These are phyloP conservation scores for Nomada fucata DNA, from an alignment of 2,888 invertebrate species.

Conservation along the genomic window DNA sequence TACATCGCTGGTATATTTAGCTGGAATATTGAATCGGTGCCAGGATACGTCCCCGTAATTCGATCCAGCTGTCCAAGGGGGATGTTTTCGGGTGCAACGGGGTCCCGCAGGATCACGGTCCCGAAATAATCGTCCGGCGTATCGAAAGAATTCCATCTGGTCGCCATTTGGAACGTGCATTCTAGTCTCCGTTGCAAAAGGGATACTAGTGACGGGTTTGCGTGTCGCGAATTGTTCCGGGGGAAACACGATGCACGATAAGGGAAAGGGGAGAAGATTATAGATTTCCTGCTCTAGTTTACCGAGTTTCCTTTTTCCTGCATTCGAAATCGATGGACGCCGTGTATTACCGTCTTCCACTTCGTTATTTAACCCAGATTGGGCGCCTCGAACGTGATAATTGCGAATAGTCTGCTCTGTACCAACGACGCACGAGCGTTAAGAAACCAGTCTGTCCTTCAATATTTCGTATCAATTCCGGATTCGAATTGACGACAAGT, in stretches of 20 bases:
- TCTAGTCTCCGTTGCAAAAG: neutral
- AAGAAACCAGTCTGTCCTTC: too few species aligned
- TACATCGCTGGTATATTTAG: conserved; percentile 72
- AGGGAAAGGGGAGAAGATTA: conserved; percentile 46
- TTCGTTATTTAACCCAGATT: neutral
- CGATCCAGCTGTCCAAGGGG: conserved; percentile 66
- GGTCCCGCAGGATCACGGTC: conserved; percentile 53
- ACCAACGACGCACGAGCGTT: too few species aligned
- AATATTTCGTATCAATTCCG: too few species aligned
- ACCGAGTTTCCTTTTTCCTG: conserved; percentile 27
- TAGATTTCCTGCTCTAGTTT: conserved; percentile 53
- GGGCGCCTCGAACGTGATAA: too few species aligned
- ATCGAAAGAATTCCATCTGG: conserved; percentile 47
- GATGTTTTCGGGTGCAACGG: conserved; percentile 54
- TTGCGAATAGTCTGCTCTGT: too few species aligned
- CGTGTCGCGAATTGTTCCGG: conserved; percentile 50
- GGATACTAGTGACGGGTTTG: conserved; percentile 8
- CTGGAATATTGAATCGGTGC: conserved; percentile 71
- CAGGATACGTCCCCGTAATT: conserved; percentile 76
- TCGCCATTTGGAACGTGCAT: conserved; percentile 26
- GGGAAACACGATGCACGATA: conserved; percentile 42
- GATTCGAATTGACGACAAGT: too few species aligned
- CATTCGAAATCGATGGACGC: neutral
- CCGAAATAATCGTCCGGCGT: conserved; percentile 53
- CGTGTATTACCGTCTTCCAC: neutral